These are phyloP conservation scores for Baccha elongata DNA, from an alignment of 2,888 invertebrate species.

Conservation along the genomic window DNA sequence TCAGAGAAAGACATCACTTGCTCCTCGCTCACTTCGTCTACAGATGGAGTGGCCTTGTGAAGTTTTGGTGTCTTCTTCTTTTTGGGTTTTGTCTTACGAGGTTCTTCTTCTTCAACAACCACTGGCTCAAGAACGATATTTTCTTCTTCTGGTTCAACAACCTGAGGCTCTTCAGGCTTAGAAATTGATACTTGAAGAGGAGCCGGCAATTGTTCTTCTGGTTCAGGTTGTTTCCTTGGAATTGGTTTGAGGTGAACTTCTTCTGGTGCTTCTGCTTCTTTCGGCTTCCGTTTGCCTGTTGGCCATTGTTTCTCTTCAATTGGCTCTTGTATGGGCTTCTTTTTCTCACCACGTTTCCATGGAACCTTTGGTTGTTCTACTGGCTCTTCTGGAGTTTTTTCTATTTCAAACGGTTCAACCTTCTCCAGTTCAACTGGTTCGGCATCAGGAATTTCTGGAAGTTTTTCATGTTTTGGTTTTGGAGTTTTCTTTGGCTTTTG, in stretches of 20 bases:
- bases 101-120: slow-evolving; percentile 80
- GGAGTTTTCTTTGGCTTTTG: slow-evolving; percentile 78
- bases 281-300: slow-evolving; percentile 81
- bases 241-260: slow-evolving; percentile 81
- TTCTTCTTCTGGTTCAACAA: slow-evolving; percentile 77
- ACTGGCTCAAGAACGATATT: slow-evolving; percentile 76
- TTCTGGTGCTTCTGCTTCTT: slow-evolving; percentile 82
- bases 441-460: slow-evolving; percentile 79
- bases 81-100: slow-evolving; percentile 81
- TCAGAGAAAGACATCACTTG: slow-evolving; percentile 80
- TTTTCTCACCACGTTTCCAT: slow-evolving; percentile 81
- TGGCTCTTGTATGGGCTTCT: slow-evolving; percentile 80
- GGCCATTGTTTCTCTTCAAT: slow-evolving; percentile 81
- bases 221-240: slow-evolving; percentile 78
- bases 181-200: slow-evolving; percentile 77
- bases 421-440: slow-evolving; percentile 79
- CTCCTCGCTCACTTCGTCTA: slow-evolving; percentile 81
- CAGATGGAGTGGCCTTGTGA: slow-evolving; percentile 79
- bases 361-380: slow-evolving; percentile 79
- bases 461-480: slow-evolving; percentile 78
- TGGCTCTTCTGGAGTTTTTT: slow-evolving; percentile 78
- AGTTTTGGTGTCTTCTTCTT: slow-evolving; percentile 80
- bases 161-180: slow-evolving; percentile 78
- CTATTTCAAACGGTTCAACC: slow-evolving; percentile 79
- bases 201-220: slow-evolving; percentile 78